Conservation (phyloP, 30 jellyfish, hydroid and myxozoan genomes). For the Aurelia aurita complex sp. Pacific region DNA sequence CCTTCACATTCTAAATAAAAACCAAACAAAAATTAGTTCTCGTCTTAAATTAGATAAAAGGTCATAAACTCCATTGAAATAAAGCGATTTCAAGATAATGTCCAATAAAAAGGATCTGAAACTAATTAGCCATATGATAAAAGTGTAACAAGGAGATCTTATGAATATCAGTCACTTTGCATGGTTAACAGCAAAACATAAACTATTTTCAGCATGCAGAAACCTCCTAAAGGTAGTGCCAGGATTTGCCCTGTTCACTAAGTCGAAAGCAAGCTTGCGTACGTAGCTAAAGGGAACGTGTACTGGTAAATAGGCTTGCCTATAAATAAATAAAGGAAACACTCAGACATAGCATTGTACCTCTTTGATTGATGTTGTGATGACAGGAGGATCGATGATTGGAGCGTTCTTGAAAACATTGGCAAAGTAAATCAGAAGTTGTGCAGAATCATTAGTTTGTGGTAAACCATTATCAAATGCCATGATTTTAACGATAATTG, state of each 20-base stretch:
- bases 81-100: not conserved
- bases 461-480: constrained; percentile 48
- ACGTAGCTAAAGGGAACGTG: no score
- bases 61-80: not conserved
- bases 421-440: constrained; percentile 27
- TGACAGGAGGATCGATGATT: constrained; percentile 17
- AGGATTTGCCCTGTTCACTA: no score
- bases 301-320: no score
- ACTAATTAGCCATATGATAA: no score
- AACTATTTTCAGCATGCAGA: no score
- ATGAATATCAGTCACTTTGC: no score
- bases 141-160: no score
- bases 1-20: constrained; percentile 18
- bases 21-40: not conserved
- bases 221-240: no score
- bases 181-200: no score
- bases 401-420: constrained; percentile 60
- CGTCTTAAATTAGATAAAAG: not conserved
- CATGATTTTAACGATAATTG: constrained; percentile 22
- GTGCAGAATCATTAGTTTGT: constrained; percentile 22
- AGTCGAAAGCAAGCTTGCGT: no score
- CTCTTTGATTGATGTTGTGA: constrained; percentile 40
- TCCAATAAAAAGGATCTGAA: no score
- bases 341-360: not conserved
- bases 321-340: no score